Evolutionary conservation across 1,140 invertebrate species (phyloP).

Genomic region (Choristoneura fumiferana): DNA sequence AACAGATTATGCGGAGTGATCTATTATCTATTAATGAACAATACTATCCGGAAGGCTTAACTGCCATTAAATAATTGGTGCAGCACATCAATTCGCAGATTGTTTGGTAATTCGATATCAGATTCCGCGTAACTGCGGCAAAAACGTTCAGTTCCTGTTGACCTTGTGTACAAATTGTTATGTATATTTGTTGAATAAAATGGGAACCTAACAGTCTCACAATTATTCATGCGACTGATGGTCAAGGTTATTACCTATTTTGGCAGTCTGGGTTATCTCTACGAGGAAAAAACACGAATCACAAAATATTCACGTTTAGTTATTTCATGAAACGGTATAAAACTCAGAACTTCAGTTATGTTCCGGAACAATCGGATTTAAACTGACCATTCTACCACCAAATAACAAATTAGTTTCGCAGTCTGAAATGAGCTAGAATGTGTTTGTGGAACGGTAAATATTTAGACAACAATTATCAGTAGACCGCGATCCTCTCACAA

Average conservation of each 20-base stretch:
- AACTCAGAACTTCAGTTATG: no score
- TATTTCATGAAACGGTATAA: no score
- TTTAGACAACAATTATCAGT: constrained; percentile 69
- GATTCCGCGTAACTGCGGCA: constrained; percentile 9
- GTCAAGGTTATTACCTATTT: neutral
- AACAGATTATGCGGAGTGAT: constrained; percentile 5
- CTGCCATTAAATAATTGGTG: neutral
- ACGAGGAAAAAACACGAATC: no score
- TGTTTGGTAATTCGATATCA: constrained; percentile 10
- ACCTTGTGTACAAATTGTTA: constrained; percentile 9
- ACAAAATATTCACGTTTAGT: no score
- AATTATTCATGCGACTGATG: neutral
- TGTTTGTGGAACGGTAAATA: constrained; percentile 61
- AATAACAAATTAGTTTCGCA: constrained; percentile 38
- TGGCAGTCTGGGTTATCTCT: no score
- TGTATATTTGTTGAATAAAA: constrained; percentile 8
- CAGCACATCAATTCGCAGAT: constrained; percentile 1
- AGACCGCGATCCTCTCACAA: constrained; percentile 51
- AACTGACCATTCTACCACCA: no score
- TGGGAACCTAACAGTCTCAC: neutral
- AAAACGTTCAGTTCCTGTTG: constrained; percentile 14
- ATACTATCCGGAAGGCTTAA: neutral
- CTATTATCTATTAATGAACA: neutral
- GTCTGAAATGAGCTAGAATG: constrained; percentile 46
- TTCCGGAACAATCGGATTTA: no score